These are phyloP conservation scores for Archocentrus centrarchus DNA, from an alignment of 2,113 vertebrate species.

Conservation along the genomic window DNA sequence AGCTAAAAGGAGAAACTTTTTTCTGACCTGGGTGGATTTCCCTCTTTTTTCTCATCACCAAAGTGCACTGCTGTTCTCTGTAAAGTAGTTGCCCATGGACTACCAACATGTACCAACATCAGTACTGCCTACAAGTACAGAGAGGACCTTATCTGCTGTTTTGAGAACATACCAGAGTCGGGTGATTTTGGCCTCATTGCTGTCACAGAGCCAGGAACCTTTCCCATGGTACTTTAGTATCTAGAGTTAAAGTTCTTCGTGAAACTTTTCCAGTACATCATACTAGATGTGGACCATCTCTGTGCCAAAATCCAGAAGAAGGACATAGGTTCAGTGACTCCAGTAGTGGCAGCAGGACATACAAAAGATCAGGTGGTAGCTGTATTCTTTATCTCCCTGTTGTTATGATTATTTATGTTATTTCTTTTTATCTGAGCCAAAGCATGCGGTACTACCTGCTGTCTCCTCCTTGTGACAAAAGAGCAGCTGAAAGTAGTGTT, in stretches of 20 bases:
- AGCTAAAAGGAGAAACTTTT: neutral
- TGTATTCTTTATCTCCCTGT: neutral
- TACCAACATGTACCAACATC: neutral
- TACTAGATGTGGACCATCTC: neutral
- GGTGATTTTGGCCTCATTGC: neutral
- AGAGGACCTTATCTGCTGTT: neutral
- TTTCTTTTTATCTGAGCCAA: neutral
- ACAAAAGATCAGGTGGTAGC: neutral
- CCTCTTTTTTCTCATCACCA: neutral
- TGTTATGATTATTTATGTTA: neutral
- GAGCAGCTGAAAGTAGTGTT: too few relatives aligned
- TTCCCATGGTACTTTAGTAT: neutral
- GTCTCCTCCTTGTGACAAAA: too few relatives aligned
- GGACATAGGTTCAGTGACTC: neutral
- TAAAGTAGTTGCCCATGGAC: neutral
- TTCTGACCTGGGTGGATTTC: neutral
- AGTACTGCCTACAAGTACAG: neutral
- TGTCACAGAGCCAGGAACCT: neutral
- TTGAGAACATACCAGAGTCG: neutral
- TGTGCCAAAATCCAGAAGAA: constrained; percentile 1
- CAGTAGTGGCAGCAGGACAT: neutral
- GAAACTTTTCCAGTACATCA: neutral
- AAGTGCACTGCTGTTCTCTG: neutral
- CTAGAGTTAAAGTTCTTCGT: neutral
- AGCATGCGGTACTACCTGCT: neutral